Evolutionary conservation across 2,113 vertebrate genomes (phyloP).

Genomic region (Nerophis lumbriciformis): DNA sequence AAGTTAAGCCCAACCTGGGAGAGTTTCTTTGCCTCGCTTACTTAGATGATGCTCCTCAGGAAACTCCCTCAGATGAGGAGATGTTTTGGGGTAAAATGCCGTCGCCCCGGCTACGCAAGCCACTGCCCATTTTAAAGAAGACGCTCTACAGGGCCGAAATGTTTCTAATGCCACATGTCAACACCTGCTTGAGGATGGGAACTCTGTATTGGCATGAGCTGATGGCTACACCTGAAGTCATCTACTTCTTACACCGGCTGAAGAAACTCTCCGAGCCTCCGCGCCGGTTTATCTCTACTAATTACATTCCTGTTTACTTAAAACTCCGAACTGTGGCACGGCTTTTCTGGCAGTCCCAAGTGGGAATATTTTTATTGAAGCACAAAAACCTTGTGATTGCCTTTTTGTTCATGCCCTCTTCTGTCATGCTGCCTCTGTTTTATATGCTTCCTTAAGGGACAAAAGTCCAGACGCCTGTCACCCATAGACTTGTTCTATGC

Average conservation of each 20-base stretch:
- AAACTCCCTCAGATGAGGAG: neutral
- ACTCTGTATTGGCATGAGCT: neutral
- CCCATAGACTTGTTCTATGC: neutral
- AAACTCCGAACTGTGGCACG: too few species aligned
- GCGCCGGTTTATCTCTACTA: neutral
- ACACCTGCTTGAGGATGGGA: too few species aligned
- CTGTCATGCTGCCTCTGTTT: neutral
- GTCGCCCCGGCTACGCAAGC: too few species aligned
- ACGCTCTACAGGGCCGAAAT: too few species aligned
- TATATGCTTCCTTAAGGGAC: neutral
- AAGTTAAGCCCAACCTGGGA: too few species aligned
- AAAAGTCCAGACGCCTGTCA: neutral
- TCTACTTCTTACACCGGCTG: neutral
- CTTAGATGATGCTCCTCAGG: neutral
- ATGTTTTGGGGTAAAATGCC: neutral
- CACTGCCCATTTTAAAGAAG: neutral
- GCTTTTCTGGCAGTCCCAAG: neutral
- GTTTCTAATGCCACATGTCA: neutral
- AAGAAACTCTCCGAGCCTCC: neutral
- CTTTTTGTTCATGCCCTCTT: neutral
- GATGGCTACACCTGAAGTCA: neutral
- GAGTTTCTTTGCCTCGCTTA: neutral
- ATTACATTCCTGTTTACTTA: neutral
- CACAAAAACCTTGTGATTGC: neutral
- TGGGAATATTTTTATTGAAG: neutral